A percentile compares a stretch with the other conserved stretches of the same genome.
phyloP scores from a whole-genome alignment of 2,888 invertebrate species.

The Nasonia oneida region DNA sequence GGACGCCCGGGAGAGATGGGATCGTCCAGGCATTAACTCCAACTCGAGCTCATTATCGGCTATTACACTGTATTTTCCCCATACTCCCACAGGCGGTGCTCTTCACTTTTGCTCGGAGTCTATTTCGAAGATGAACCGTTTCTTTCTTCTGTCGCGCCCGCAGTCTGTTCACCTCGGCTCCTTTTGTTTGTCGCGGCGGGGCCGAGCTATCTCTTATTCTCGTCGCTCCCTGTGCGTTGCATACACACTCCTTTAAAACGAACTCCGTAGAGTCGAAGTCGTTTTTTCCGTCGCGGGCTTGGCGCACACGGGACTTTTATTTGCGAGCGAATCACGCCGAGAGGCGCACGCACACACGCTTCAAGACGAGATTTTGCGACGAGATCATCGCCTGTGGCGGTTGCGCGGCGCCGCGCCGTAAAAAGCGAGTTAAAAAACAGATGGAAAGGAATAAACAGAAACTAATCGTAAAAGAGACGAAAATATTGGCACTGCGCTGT shows the following conservation, averaged over 20 bases:
- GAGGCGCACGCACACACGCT: neutral
- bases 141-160: neutral
- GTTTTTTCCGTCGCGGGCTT: conserved; percentile 7
- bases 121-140: conserved; percentile 7
- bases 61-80: conserved; percentile 61
- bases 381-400: conserved; percentile 6
- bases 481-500: conserved; percentile 27
- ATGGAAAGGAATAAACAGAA: conserved; percentile 16
- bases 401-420: conserved; percentile 12
- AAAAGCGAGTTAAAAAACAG: conserved; percentile 13
- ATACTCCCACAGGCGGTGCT: conserved; percentile 5
- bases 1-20: conserved; percentile 49
- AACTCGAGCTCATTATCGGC: conserved; percentile 62
- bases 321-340: conserved; percentile 30
- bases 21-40: conserved; percentile 46
- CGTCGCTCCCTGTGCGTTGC: neutral
- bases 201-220: neutral
- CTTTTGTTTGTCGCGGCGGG: conserved; percentile 18
- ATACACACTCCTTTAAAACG: conserved; percentile 21
- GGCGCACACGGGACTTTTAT: conserved; percentile 28
- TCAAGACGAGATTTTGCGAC: conserved; percentile 24
- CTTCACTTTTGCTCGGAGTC: conserved; percentile 27
- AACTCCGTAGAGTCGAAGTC: neutral
- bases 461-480: conserved; percentile 21
- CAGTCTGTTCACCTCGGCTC: neutral